Evolutionary conservation across 2,888 invertebrate genomes (phyloP).

Genomic region (Molanna angustata): DNA sequence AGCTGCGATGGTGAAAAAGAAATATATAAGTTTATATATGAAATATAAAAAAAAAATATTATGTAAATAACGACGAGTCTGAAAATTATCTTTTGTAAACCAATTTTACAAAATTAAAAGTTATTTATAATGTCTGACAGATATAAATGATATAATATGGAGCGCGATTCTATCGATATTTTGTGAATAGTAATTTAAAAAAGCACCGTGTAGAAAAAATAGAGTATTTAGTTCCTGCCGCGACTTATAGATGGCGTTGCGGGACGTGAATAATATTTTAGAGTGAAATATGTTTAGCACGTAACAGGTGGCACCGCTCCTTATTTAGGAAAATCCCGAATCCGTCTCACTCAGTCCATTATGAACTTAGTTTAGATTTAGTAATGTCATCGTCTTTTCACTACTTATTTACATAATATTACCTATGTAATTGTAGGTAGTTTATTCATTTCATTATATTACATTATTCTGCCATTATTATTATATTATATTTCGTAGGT

Average conservation of each 20-base stretch:
- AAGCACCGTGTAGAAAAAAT: neutral
- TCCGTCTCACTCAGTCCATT: slow-evolving; percentile 6
- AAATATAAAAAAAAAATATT: slow-evolving; percentile 55
- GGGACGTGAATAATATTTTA: too few species aligned
- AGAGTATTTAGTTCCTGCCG: too few species aligned
- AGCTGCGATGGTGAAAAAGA: slow-evolving; percentile 41
- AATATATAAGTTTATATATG: slow-evolving; percentile 37
- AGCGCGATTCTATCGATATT: neutral
- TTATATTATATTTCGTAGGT: too few species aligned
- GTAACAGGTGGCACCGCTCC: neutral
- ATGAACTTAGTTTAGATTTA: neutral
- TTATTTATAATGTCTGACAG: slow-evolving; percentile 9
- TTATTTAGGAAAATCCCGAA: neutral
- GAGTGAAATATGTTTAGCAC: too few species aligned
- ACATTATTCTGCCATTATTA: too few species aligned
- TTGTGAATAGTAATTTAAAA: neutral
- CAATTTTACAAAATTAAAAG: slow-evolving; percentile 51
- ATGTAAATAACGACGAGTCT: slow-evolving; percentile 57
- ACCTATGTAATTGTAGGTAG: too few species aligned
- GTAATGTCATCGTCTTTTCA: too few species aligned
- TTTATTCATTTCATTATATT: too few species aligned
- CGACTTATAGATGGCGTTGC: too few species aligned
- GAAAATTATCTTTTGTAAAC: slow-evolving; percentile 57
- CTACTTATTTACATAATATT: too few species aligned
- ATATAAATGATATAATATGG: slow-evolving; percentile 1